phyloP scores from a whole-genome alignment of 2,113 vertebrate genomes.

The Lagopus leucura region DNA sequence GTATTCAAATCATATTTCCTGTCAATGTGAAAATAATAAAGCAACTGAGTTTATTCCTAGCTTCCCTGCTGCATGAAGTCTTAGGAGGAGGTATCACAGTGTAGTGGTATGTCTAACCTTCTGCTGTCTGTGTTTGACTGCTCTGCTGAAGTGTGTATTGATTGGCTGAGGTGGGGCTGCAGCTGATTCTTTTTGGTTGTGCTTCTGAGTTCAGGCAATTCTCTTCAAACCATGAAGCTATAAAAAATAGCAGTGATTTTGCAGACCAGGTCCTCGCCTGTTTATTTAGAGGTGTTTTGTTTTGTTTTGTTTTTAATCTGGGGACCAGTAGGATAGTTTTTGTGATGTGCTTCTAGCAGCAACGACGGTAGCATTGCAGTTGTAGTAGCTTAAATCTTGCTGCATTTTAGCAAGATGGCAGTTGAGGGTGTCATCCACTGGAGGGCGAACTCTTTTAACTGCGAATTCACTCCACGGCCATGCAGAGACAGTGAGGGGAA shows the following conservation, averaged over 20 bases:
- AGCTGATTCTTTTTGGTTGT: not conserved
- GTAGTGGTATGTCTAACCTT: not conserved
- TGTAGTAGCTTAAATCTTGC: not conserved
- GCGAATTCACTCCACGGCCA: fast-evolving
- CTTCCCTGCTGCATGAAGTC: not conserved
- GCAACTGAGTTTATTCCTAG: not conserved
- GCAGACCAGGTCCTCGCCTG: not conserved
- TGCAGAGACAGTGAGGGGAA: not conserved
- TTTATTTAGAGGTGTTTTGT: fast-evolving
- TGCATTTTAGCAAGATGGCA: not conserved
- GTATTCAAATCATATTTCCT: constrained; percentile 4
- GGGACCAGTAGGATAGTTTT: not conserved
- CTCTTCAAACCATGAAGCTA: not conserved
- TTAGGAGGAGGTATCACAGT: not conserved
- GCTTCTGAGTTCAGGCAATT: not conserved
- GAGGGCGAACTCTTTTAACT: not conserved
- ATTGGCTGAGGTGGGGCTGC: not conserved
- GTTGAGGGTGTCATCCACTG: not conserved
- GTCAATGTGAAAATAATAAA: constrained; percentile 55
- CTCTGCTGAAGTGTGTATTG: not conserved
- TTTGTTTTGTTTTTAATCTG: not conserved
- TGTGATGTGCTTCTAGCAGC: fast-evolving
- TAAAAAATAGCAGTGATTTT: not conserved
- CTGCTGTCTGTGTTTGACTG: not conserved
- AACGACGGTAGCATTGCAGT: fast-evolving